phyloP scores from a whole-genome alignment of 2,888 invertebrate species.

The Macrosoma leucophasiata region DNA sequence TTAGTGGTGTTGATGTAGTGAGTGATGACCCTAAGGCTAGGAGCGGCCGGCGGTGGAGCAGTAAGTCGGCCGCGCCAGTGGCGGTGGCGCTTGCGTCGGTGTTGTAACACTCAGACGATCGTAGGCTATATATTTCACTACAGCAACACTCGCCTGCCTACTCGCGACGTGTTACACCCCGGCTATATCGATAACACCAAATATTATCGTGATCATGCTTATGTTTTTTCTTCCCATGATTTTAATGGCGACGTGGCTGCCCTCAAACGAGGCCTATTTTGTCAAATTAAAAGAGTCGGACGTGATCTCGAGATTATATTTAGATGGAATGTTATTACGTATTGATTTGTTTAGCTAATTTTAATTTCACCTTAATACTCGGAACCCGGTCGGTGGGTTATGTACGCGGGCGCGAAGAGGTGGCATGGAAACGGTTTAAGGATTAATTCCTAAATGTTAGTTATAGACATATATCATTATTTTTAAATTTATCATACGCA shows the following conservation, averaged over 20 bases:
- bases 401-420: too few relatives aligned
- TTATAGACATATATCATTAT: conserved; percentile 71
- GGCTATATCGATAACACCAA: conserved; percentile 14
- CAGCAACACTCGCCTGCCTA: too few relatives aligned
- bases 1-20: too few relatives aligned
- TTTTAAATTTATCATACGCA: conserved; percentile 68
- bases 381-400: conserved; percentile 17
- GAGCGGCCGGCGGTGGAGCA: too few relatives aligned
- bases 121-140: too few relatives aligned
- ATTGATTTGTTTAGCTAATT: conserved; percentile 5
- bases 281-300: conserved; percentile 7
- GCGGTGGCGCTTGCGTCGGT: too few relatives aligned
- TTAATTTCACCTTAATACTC: neutral
- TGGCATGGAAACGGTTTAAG: too few relatives aligned
- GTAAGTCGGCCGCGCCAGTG: too few relatives aligned
- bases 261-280: conserved; percentile 9
- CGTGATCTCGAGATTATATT: conserved; percentile 32
- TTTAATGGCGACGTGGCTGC: conserved; percentile 13
- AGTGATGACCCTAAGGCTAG: too few relatives aligned
- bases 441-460: conserved; percentile 33
- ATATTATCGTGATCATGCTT: conserved; percentile 40
- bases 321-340: conserved; percentile 9
- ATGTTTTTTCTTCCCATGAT: conserved; percentile 13
- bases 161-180: conserved; percentile 3
- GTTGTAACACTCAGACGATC: too few relatives aligned